Evolutionary conservation across 2,888 invertebrate species (phyloP).

Genomic region (Temnothorax unifasciatus): DNA sequence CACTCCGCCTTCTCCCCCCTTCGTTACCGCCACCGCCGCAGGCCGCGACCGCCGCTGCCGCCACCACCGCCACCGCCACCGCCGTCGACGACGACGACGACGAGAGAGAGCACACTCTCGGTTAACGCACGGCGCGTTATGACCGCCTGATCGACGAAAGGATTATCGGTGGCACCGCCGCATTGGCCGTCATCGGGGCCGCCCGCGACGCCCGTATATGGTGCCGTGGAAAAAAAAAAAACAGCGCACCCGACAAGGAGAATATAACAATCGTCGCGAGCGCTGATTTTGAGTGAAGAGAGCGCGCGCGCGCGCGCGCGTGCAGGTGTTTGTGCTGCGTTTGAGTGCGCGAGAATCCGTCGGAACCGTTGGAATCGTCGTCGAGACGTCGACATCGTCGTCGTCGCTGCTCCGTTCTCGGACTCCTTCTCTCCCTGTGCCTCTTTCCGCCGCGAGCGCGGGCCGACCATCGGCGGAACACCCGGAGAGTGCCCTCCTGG

Average conservation of each 20-base stretch:
- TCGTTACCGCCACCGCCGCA: background rate
- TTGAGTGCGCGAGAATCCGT: background rate
- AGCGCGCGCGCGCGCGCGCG: background rate
- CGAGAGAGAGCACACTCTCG: background rate
- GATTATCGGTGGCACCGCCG: background rate
- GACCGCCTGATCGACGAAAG: slow-evolving; percentile 27
- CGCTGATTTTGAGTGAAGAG: slow-evolving; percentile 24
- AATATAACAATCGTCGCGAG: slow-evolving; percentile 3
- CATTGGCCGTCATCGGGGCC: slow-evolving; percentile 3
- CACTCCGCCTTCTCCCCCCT: background rate
- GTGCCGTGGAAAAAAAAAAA: slow-evolving; percentile 8
- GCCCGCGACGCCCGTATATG: slow-evolving; percentile 23
- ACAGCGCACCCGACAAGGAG: background rate
- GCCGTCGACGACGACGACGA: slow-evolving; percentile 15
- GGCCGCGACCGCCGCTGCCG: background rate
- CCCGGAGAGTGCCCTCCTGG: slow-evolving; percentile 49
- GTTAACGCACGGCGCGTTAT: slow-evolving; percentile 19
- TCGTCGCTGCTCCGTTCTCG: background rate
- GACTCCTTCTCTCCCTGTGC: background rate
- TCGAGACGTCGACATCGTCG: background rate
- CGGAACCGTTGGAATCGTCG: background rate
- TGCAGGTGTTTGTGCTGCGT: background rate
- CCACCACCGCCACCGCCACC: background rate
- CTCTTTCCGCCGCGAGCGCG: background rate
- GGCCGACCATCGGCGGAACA: slow-evolving; percentile 11